A percentile compares a stretch with the other conserved stretches of the same genome.
These are phyloP conservation scores for Belgica antarctica DNA, from an alignment of 2,888 invertebrate species.

Conservation along the genomic window DNA sequence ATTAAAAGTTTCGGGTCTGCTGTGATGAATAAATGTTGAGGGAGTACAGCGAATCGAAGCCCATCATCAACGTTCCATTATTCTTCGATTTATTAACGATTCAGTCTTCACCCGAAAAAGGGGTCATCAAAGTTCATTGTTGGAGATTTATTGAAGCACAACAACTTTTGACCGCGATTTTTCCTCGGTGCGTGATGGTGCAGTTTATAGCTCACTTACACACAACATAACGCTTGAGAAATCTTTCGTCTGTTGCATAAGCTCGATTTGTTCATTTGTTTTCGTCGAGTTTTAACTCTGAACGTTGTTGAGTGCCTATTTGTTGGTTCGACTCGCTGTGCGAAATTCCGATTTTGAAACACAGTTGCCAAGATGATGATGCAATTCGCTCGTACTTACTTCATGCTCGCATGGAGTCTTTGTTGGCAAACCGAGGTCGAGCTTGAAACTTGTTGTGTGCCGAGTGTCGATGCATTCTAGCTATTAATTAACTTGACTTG, in stretches of 20 bases:
- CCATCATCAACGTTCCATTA: neutral
- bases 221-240: neutral
- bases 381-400: neutral
- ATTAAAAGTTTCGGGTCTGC: conserved; percentile 1
- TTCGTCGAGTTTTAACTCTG: neutral
- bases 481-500: neutral
- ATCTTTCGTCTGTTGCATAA: conserved; percentile 9
- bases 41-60: neutral
- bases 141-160: neutral
- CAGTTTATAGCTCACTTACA: neutral
- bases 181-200: neutral
- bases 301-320: neutral
- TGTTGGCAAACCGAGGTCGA: neutral
- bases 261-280: neutral
- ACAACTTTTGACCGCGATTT: neutral
- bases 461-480: conserved; percentile 15
- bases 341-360: conserved; percentile 11
- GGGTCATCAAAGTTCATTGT: neutral
- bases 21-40: neutral
- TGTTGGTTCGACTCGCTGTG: neutral
- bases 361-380: neutral
- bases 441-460: conserved; percentile 10
- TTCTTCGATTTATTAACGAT: neutral
- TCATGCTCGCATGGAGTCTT: neutral
- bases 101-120: neutral